These are phyloP conservation scores for Noctuana brunneofusca DNA, from an alignment of 2,888 invertebrate species.

Conservation along the genomic window DNA sequence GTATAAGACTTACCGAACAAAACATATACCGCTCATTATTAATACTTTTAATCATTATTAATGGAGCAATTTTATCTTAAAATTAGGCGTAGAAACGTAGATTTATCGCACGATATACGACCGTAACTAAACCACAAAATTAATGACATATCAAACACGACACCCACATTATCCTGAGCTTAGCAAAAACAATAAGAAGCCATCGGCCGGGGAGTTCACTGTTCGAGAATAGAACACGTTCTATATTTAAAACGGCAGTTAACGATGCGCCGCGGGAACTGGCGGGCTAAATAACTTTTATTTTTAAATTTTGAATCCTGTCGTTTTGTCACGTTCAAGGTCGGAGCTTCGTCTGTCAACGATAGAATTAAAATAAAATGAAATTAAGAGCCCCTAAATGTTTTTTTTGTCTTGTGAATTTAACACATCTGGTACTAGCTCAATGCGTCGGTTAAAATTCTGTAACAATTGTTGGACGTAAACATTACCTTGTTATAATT, in stretches of 20 bases:
- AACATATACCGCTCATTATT: too few relatives aligned
- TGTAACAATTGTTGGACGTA: slow-evolving; percentile 51
- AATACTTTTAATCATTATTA: background rate
- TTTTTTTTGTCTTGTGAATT: slow-evolving; percentile 44
- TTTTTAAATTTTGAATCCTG: slow-evolving; percentile 72
- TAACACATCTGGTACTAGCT: slow-evolving; percentile 61
- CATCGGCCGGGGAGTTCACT: slow-evolving; percentile 75
- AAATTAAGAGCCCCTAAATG: slow-evolving; percentile 31
- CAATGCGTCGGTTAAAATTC: slow-evolving; percentile 46
- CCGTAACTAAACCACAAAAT: slow-evolving; percentile 23
- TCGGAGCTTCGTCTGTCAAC: slow-evolving; percentile 57
- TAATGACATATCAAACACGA: slow-evolving; percentile 34
- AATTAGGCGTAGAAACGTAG: background rate
- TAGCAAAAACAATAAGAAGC: slow-evolving; percentile 72
- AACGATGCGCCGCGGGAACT: slow-evolving; percentile 75
- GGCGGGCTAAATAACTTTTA: slow-evolving; percentile 50
- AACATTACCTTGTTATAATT: slow-evolving; percentile 49
- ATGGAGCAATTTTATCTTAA: background rate
- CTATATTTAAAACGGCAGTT: slow-evolving; percentile 77
- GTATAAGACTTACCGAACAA: too few relatives aligned
- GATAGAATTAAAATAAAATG: slow-evolving; percentile 45
- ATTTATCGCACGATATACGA: slow-evolving; percentile 5
- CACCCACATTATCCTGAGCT: slow-evolving; percentile 35
- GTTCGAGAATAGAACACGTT: slow-evolving; percentile 77
- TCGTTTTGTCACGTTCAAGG: slow-evolving; percentile 79